A percentile compares a stretch with the other conserved stretches of the same genome.
phyloP scores from a whole-genome alignment of 2,888 invertebrate species.

The Lithophane socia region DNA sequence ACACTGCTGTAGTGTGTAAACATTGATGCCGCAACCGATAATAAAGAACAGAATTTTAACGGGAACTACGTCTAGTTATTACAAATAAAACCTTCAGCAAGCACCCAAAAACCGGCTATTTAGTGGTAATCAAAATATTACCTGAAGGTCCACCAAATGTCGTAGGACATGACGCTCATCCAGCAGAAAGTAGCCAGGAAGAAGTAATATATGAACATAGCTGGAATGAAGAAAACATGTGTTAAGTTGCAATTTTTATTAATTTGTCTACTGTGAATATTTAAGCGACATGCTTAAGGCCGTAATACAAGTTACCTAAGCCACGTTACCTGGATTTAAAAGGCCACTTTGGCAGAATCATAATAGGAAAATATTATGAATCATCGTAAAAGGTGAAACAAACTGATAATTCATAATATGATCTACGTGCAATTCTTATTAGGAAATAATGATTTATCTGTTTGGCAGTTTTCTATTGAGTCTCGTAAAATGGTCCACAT shows the following conservation, averaged over 20 bases:
- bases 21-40: not conserved
- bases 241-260: not conserved
- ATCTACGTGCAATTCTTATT: no score
- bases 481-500: no score
- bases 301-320: not conserved
- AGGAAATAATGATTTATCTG: no score
- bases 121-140: constrained; percentile 52
- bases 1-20: not conserved
- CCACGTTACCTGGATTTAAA: no score
- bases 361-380: no score
- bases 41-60: not conserved
- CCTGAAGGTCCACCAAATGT: constrained; percentile 89
- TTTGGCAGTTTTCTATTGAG: no score
- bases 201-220: constrained; percentile 76
- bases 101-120: not conserved
- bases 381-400: no score
- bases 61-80: not conserved
- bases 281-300: not conserved
- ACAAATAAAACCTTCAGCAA: not conserved
- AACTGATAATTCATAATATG: no score
- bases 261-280: not conserved
- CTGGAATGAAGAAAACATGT: constrained; percentile 71
- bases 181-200: constrained; percentile 84
- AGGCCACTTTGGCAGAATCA: no score
- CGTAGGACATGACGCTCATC: constrained; percentile 87